Base-by-base conservation (phyloP, 2,113 vertebrate species). In the Crotophaga sulcirostris region DNA sequence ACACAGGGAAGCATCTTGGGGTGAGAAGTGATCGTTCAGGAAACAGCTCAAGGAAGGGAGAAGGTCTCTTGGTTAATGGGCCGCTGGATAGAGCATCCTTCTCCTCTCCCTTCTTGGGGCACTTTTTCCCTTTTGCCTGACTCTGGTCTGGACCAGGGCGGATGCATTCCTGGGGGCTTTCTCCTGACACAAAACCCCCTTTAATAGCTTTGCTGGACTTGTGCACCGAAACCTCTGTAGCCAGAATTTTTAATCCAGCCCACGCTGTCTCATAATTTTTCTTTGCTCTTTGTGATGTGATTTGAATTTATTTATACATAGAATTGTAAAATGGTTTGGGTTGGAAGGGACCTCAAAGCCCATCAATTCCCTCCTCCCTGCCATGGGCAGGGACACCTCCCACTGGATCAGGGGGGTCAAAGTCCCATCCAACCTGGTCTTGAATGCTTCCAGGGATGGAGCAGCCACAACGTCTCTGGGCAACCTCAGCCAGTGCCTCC, bases 141-240 rank as follows among this genome's bases (percentile, higher is more conserved):
- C 11, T 17, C 28, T 15, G 25, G 1, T 29, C 40, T 44, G 62
- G 45, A 40, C 16, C 24, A 33, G 70, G 33, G 9, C 33, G n/a
- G 8, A 6, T 18, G 12, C 42, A 3, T 7, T 25, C 4, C 3
- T 25, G 38, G 5, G 44, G 11, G 3, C 5, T 62, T 66, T 51
- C 47, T 64, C 19, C 19, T 10, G 42, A 5, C 36, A 51, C 7
- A 0, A 45, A 17, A 16, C 0, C 33, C 33, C 33, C 5, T 13
- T n/a, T 64, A 4, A 4, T 1, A 60, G 23, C 55, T 68, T 24
- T 5, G 8, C 26, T 33, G 4, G 25, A 13, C 64, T 26, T 9
- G 13, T 17, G 25, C 62, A 73, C 33, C 25, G 16, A 36, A 17
- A 40, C 14, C 13, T 51, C 16, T 3, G 2, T 5, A 13, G n/a